phyloP scores from a whole-genome alignment of 2,888 invertebrate genomes.

The Brenthis hecate region DNA sequence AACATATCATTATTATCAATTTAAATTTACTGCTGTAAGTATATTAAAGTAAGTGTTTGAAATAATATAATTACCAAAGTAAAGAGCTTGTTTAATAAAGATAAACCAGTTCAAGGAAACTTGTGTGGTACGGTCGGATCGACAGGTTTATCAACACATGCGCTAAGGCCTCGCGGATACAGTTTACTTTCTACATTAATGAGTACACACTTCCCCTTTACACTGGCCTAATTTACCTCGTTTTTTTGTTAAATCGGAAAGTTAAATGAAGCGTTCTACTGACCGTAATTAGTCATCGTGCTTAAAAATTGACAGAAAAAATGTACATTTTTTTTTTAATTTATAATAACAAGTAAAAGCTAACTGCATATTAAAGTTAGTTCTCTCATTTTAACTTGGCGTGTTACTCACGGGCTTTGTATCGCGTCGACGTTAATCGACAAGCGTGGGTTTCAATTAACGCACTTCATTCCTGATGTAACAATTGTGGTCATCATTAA shows the following conservation, averaged over 20 bases:
- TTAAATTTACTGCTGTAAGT: conserved; percentile 1
- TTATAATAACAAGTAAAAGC: not conserved
- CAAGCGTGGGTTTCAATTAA: conserved; percentile 38
- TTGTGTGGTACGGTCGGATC: conserved; percentile 55
- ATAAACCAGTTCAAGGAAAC: conserved; percentile 69
- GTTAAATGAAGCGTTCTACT: conserved; percentile 3
- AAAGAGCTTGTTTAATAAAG: conserved; percentile 58
- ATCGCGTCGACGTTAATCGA: conserved; percentile 25
- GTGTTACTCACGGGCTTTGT: not conserved
- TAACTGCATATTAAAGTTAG: not conserved
- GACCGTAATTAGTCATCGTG: conserved; percentile 8
- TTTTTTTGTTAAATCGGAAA: not conserved
- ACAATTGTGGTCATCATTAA: conserved; percentile 49
- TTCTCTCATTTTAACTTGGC: not conserved
- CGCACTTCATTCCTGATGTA: conserved; percentile 47
- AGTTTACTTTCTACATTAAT: conserved; percentile 76
- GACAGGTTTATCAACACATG: conserved; percentile 72
- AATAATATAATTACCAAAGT: conserved; percentile 57
- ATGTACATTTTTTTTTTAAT: not conserved
- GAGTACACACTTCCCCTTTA: conserved; percentile 66
- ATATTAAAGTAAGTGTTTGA: not conserved
- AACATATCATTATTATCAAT: too few species aligned
- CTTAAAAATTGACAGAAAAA: not conserved
- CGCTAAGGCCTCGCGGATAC: conserved; percentile 73
- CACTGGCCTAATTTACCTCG: conserved; percentile 37